Evolutionary conservation across 2,797 vertebrate genomes (phyloP).

Genomic region (Cynopterus sphinx): DNA sequence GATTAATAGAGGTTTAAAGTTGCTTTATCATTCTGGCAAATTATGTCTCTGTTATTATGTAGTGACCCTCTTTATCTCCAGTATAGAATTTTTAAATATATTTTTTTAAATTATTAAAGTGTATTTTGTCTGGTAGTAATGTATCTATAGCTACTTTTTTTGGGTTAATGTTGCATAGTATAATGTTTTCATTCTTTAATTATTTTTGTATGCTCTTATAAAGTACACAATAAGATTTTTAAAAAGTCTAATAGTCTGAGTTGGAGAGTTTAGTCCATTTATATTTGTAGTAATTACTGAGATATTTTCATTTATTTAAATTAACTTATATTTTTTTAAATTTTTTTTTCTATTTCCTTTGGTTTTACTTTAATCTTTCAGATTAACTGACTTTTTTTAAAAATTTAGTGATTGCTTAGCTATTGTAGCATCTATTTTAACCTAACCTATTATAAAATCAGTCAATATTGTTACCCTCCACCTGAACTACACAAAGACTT

Average conservation of each 20-base stretch:
- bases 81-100: not conserved
- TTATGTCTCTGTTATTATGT: not conserved
- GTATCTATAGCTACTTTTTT: not conserved
- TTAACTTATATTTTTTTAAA: not conserved
- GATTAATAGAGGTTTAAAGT: not conserved
- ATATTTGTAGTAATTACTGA: slow-evolving; percentile 16
- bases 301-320: slow-evolving; percentile 10
- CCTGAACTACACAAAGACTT: not conserved
- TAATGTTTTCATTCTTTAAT: not conserved
- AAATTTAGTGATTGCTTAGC: not conserved
- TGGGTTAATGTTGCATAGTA: not conserved
- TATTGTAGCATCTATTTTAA: slow-evolving; percentile 41
- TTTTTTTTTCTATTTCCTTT: slow-evolving; percentile 15
- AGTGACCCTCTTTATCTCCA: not conserved
- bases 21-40: not conserved
- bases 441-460: not conserved
- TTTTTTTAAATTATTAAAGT: not conserved
- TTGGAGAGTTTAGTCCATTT: not conserved
- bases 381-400: not conserved
- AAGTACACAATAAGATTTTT: not conserved
- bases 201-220: not conserved
- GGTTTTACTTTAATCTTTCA: slow-evolving; percentile 32
- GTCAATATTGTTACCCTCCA: not conserved
- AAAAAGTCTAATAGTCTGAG: not conserved
- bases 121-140: not conserved